Base-by-base conservation (phyloP, 2,797 vertebrate species). In the Dallia pectoralis region DNA sequence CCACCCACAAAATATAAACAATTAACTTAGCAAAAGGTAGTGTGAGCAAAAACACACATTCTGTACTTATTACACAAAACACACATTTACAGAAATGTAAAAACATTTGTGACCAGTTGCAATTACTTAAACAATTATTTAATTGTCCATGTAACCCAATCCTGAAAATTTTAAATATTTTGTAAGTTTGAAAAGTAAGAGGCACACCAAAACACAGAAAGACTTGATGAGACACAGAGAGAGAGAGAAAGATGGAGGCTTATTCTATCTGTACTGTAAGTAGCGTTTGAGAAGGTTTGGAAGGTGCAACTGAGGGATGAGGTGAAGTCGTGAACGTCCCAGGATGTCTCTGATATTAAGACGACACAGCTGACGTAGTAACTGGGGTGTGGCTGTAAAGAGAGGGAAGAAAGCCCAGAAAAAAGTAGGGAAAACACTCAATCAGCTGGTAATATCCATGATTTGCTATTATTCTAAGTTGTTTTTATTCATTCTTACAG, bases 261-360 rank as follows among this genome's bases (percentile, higher is more conserved):
- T 77, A 15, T 44, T 66, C 91, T 95, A 96, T 91, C 92, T 93
- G 77, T 98, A 92, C 81, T 96, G 95, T 62, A 99, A 88, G 86
- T 96, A 99, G 79, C 93, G 91, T 84, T 95, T 95, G 77, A 98
- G 90, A 71, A 97, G 82, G 0, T 92, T 93, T 44, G 97, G 97
- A 61, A 99, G 77, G 81, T 95, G 95, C 44, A 99, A 95, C 30
- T 93, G 91, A 4, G 95, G 91, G 77, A 99, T 92, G 48, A 96
- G 93, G 79, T 95, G 92, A 68, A 97, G 84, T 69, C 95, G 92
- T 49, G 94, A 83, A 79, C 88, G 93, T 67, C 97, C 97, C 69
- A 98, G 83, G 85, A 88, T 91, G 71, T 83, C 92, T 84, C 97
- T 88, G 88, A 99, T 97, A 77, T 90, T 76, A 59, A 99, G 90